Conservation (phyloP, 2,888 invertebrate species). For the Rugalucina vietnamica region DNA sequence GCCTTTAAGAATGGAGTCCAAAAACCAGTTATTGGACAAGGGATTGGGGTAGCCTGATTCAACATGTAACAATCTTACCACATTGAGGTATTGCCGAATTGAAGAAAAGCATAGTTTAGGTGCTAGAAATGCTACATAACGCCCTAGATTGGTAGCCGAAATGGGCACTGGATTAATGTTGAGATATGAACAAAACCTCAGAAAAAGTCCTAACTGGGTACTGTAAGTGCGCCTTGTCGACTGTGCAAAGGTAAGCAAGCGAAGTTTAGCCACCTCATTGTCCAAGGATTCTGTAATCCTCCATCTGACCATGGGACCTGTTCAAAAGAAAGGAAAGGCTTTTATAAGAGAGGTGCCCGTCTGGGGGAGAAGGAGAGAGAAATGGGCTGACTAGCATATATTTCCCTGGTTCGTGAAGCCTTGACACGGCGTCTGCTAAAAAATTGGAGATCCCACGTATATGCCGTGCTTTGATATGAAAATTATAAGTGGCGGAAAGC, state of each 20-base stretch:
- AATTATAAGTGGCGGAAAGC: slow-evolving; percentile 30
- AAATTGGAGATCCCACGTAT: slow-evolving; percentile 17
- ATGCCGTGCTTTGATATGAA: slow-evolving; percentile 20
- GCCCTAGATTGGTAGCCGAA: neutral
- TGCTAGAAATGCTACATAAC: neutral
- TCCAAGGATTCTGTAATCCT: neutral
- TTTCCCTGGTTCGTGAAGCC: slow-evolving; percentile 19
- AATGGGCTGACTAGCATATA: neutral
- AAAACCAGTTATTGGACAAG: neutral
- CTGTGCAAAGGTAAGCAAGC: slow-evolving; percentile 19
- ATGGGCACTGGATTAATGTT: neutral
- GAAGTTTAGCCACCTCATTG: slow-evolving; percentile 1
- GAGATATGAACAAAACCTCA: slow-evolving; percentile 2
- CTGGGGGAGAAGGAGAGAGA: neutral
- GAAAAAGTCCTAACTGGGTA: slow-evolving; percentile 7
- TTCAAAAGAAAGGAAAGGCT: neutral
- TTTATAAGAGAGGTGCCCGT: neutral
- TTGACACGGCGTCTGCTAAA: slow-evolving; percentile 22
- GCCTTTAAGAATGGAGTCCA: neutral
- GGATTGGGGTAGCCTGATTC: neutral
- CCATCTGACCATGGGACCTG: neutral
- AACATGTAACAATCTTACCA: neutral
- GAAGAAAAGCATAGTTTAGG: neutral
- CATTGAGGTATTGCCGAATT: neutral
- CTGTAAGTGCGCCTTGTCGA: slow-evolving; percentile 34